Evolutionary conservation across 2,888 invertebrate species (phyloP).

Genomic region (Crocallis elinguaria): DNA sequence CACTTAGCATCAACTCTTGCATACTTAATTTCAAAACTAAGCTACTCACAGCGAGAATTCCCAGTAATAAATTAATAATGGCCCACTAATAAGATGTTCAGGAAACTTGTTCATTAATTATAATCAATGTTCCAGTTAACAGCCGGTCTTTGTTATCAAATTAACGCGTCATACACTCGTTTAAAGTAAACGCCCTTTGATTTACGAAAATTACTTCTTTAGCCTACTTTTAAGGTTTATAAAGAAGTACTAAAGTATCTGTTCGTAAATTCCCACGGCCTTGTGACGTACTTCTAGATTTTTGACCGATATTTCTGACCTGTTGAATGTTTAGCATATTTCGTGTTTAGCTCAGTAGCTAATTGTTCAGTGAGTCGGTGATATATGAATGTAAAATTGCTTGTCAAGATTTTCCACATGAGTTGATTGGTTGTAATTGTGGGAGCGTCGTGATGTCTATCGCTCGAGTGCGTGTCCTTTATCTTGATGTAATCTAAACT

Average conservation of each 20-base stretch:
- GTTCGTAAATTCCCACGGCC: slow-evolving; percentile 49
- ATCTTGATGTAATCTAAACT: not conserved
- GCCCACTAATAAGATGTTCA: slow-evolving; percentile 64
- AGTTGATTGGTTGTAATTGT: slow-evolving; percentile 13
- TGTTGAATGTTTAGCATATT: slow-evolving; percentile 19
- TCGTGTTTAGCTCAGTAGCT: not conserved
- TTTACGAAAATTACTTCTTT: slow-evolving; percentile 17
- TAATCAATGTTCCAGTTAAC: slow-evolving; percentile 47
- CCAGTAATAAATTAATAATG: slow-evolving; percentile 65
- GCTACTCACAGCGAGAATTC: slow-evolving; percentile 42
- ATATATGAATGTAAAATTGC: slow-evolving; percentile 20
- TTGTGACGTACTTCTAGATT: slow-evolving; percentile 33
- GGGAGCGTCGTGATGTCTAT: slow-evolving; percentile 18
- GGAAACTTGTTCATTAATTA: slow-evolving; percentile 65
- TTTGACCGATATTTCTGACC: slow-evolving; percentile 36
- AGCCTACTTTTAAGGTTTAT: slow-evolving; percentile 11
- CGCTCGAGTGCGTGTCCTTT: not conserved
- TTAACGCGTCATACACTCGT: slow-evolving; percentile 57
- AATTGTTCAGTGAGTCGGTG: slow-evolving; percentile 7
- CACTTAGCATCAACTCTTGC: slow-evolving; percentile 15
- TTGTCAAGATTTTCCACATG: slow-evolving; percentile 30
- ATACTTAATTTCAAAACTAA: slow-evolving; percentile 3
- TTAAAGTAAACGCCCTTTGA: slow-evolving; percentile 17
- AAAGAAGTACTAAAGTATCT: not conserved
- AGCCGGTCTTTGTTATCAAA: slow-evolving; percentile 66